Conservation (phyloP, 2,797 vertebrate genomes). For the Cuniculus paca region DNA sequence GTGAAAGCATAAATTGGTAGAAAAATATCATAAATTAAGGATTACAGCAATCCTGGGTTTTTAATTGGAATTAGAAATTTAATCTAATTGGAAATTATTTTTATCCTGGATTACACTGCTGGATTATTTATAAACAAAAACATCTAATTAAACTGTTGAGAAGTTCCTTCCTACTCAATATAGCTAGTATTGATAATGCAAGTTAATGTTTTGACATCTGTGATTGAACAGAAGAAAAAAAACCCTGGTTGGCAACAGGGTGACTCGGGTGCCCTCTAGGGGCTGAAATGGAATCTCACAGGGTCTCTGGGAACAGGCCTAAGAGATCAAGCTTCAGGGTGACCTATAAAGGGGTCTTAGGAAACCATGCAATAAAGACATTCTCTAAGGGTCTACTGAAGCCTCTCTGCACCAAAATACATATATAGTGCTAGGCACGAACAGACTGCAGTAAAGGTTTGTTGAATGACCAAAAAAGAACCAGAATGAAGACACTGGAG, state of each 20-base stretch:
- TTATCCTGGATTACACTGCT: background rate
- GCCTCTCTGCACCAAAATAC: background rate
- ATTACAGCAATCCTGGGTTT: background rate
- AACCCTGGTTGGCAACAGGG: slow-evolving; percentile 32
- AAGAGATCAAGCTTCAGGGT: background rate
- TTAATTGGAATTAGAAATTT: background rate
- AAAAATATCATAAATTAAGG: background rate
- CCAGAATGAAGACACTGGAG: slow-evolving; percentile 12
- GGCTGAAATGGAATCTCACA: slow-evolving; percentile 45
- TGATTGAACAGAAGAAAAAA: slow-evolving; percentile 3
- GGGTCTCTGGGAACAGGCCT: background rate
- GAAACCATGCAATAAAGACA: background rate
- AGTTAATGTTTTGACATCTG: background rate
- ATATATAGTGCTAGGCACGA: background rate
- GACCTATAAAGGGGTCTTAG: background rate
- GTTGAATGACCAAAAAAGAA: slow-evolving; percentile 3
- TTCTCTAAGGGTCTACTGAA: slow-evolving; percentile 1
- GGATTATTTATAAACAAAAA: slow-evolving; percentile 12
- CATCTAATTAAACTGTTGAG: background rate
- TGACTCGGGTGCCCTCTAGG: slow-evolving; percentile 71
- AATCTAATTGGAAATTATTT: background rate
- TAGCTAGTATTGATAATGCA: background rate
- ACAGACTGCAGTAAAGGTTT: background rate
- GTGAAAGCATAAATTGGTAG: slow-evolving; percentile 19
- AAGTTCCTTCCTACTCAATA: slow-evolving; percentile 49